Conservation (phyloP, 64 coral and sea anemone species). For the Actinia tenebrosa region DNA sequence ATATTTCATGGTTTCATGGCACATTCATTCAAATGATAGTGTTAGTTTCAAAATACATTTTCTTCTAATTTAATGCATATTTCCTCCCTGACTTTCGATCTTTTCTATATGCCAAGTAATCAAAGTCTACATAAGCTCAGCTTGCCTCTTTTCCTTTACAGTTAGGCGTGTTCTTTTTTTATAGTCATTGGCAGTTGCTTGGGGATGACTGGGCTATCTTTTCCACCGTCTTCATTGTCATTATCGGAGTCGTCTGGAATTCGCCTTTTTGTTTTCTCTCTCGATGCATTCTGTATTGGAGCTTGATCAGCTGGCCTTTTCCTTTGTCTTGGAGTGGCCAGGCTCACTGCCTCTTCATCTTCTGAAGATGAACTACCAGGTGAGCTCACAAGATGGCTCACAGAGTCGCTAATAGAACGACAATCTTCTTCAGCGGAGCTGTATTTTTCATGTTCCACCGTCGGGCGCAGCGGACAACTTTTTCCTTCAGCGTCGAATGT, state of each 20-base stretch:
- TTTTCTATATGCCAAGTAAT: too few relatives aligned
- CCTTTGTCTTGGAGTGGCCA: not conserved
- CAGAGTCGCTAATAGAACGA: not conserved
- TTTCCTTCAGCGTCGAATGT: constrained; percentile 11
- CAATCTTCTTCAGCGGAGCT: not conserved
- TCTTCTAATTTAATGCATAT: too few relatives aligned
- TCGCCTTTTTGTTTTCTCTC: not conserved
- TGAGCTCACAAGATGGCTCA: not conserved
- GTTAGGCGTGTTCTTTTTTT: too few relatives aligned
- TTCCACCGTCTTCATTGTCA: too few relatives aligned
- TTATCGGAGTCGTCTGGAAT: not conserved
- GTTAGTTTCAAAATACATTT: too few relatives aligned
- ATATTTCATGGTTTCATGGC: not conserved
- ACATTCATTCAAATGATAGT: too few relatives aligned
- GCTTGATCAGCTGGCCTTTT: constrained; percentile 6
- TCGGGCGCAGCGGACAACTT: not conserved
- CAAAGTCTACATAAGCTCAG: too few relatives aligned
- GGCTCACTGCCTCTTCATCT: not conserved
- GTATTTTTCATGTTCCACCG: not conserved
- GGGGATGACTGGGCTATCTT: too few relatives aligned
- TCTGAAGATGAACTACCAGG: constrained; percentile 5
- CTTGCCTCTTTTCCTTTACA: too few relatives aligned
- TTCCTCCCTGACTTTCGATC: too few relatives aligned
- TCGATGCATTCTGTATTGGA: not conserved
- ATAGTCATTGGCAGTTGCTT: too few relatives aligned